Conservation (phyloP, 2,113 vertebrate genomes). For the Bujurquina vittata region DNA sequence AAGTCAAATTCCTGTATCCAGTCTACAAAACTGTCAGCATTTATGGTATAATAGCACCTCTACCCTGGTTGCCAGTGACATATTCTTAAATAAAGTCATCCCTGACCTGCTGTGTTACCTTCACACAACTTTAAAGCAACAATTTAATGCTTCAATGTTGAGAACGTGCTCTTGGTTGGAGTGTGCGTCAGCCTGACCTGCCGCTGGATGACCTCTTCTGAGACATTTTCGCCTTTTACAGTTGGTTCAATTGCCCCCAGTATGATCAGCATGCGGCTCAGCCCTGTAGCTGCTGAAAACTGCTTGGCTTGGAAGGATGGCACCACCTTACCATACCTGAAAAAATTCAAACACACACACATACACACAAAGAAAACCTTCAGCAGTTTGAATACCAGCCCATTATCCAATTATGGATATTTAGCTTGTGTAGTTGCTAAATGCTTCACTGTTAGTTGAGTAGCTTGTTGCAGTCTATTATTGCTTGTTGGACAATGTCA, state of each 20-base stretch:
- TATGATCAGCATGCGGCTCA: constrained; percentile 83
- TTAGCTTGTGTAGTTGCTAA: neutral
- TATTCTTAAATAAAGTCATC: neutral
- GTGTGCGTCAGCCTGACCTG: constrained; percentile 73
- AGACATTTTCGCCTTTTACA: constrained; percentile 69
- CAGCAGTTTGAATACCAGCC: neutral
- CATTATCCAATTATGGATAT: neutral
- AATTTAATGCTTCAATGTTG: neutral
- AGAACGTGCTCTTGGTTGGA: neutral
- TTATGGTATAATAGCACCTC: neutral
- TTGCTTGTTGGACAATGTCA: neutral
- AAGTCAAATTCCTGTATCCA: neutral
- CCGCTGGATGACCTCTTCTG: constrained; percentile 78
- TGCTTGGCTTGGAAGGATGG: constrained; percentile 80
- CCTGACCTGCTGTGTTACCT: neutral
- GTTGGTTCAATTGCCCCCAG: constrained; percentile 77
- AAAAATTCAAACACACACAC: neutral
- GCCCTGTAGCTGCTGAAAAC: constrained; percentile 81
- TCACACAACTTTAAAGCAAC: neutral
- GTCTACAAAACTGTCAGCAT: neutral
- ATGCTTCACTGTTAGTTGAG: neutral
- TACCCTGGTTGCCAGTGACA: neutral
- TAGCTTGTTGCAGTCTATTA: neutral
- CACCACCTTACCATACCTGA: constrained; percentile 80
- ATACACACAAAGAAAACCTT: neutral